Evolutionary conservation across 2,797 vertebrate species (phyloP).

Genomic region (Betta splendens): DNA sequence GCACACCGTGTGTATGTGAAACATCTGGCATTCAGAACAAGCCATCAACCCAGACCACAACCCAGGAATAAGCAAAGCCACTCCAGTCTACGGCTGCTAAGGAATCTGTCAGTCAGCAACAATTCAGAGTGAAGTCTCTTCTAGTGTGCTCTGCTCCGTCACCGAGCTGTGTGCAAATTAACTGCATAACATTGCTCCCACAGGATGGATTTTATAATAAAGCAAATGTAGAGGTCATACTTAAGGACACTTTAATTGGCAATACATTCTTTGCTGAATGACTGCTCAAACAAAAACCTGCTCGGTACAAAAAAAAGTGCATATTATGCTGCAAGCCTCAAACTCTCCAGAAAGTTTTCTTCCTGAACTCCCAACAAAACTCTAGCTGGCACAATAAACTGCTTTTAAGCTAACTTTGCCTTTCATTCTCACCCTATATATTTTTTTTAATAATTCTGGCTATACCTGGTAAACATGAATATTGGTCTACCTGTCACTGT

Average conservation of each 20-base stretch:
- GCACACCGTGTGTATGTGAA: constrained; percentile 31
- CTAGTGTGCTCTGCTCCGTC: constrained; percentile 51
- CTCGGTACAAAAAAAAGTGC: not conserved
- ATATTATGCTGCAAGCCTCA: constrained; percentile 3
- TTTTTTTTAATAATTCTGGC: constrained; percentile 4
- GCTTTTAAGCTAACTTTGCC: constrained; percentile 18
- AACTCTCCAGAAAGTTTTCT: constrained; percentile 29
- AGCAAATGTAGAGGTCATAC: constrained; percentile 5
- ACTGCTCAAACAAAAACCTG: not conserved
- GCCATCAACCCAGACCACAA: constrained; percentile 65
- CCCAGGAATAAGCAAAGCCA: constrained; percentile 73
- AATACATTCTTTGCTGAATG: constrained; percentile 23
- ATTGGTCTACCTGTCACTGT: not conserved
- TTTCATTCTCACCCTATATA: not conserved
- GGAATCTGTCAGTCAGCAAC: constrained; percentile 80
- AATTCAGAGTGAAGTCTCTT: constrained; percentile 60
- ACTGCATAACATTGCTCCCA: constrained; percentile 21
- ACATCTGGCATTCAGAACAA: constrained; percentile 76
- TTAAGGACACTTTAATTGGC: constrained; percentile 7
- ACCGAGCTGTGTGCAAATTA: constrained; percentile 30
- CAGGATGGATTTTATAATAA: constrained; percentile 8
- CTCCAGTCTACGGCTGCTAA: constrained; percentile 70
- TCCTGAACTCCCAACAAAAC: constrained; percentile 36
- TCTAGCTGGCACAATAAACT: constrained; percentile 30
- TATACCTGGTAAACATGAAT: not conserved